Base-by-base conservation (phyloP, 1,140 invertebrate species). In the Steinernema khuongi region DNA sequence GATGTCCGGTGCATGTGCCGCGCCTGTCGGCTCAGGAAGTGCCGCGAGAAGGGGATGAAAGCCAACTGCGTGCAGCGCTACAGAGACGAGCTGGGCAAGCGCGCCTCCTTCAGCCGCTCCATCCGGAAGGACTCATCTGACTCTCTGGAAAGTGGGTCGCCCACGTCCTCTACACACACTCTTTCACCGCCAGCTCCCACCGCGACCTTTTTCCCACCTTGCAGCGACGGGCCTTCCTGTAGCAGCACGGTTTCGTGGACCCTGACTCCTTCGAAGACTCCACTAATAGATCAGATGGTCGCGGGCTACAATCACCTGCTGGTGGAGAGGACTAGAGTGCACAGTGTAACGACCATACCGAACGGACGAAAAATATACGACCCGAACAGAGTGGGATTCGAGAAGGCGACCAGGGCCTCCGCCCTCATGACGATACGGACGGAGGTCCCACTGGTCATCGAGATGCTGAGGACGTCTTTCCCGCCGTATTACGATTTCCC, bases 1-100 rank as follows among this genome's bases (percentile, higher is more conserved):
- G 50, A 60, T 22, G 19, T 60, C 19, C 50, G 50, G 11, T 60
- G 50, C 50, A 60, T 60, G 50, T 60, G 50, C 22, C 50, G 50
- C 11, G 50, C 50, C 14, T 60, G 50, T 60, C 50, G 50, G 4
- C 50, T 60, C 50, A 7, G 26, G 26, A 60, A 60, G 19, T 60
- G 50, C 19, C 50, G 14, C 50, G 22, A 60, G 2, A 60, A 17
- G 19, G 50, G 50, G 26, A 60, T 60, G 50, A 60, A 60, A 14
- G 50, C 22, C 11, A 7, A 22, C 11, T 17, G 50, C 50, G 50
- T 60, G 4, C 50, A 60, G 26, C 50, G 50, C 50, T 22, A 22
- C 50, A 7, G 50, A 7, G 50, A 60, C 26, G 50, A 22, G 26
- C 7, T 60, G 4, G 50, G 50, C 7, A 60, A 60, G 26, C 50